These are phyloP conservation scores for Syritta pipiens DNA, from an alignment of 2,888 invertebrate species.

Conservation along the genomic window DNA sequence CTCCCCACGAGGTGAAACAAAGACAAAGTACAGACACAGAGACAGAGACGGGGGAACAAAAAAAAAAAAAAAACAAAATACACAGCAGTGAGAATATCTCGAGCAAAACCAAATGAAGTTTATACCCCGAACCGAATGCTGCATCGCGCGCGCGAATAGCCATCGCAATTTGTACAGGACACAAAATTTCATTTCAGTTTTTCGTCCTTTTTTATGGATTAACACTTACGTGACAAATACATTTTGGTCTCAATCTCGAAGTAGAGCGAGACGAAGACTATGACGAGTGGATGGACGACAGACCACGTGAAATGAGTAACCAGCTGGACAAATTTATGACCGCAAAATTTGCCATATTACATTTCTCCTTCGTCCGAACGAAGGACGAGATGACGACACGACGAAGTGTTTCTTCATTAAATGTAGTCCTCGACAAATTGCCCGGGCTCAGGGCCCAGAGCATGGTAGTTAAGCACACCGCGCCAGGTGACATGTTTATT, in stretches of 20 bases:
- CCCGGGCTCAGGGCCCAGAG: not conserved
- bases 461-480: conserved; percentile 7
- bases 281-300: too few species aligned
- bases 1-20: conserved; percentile 30
- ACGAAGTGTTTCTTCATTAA: conserved; percentile 33
- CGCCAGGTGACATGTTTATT: conserved; percentile 38
- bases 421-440: conserved; percentile 22
- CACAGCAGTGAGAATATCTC: conserved; percentile 12
- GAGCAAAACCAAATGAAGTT: conserved; percentile 57
- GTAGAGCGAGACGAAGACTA: too few species aligned
- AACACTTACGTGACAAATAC: conserved; percentile 67
- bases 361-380: not conserved
- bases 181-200: conserved; percentile 62
- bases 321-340: conserved; percentile 27
- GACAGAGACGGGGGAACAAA: not conserved
- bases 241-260: conserved; percentile 1
- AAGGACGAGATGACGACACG: conserved; percentile 6
- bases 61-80: not conserved
- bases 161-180: conserved; percentile 52
- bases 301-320: conserved; percentile 23
- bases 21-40: conserved; percentile 42
- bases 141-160: conserved; percentile 45
- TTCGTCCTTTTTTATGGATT: conserved; percentile 60
- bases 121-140: conserved; percentile 50
- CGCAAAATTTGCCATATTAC: conserved; percentile 25